Evolutionary conservation across 1,140 invertebrate species (phyloP), one percentile per base, ranked within the genome.

Genomic region (Rhynchophorus ferrugineus): DNA sequence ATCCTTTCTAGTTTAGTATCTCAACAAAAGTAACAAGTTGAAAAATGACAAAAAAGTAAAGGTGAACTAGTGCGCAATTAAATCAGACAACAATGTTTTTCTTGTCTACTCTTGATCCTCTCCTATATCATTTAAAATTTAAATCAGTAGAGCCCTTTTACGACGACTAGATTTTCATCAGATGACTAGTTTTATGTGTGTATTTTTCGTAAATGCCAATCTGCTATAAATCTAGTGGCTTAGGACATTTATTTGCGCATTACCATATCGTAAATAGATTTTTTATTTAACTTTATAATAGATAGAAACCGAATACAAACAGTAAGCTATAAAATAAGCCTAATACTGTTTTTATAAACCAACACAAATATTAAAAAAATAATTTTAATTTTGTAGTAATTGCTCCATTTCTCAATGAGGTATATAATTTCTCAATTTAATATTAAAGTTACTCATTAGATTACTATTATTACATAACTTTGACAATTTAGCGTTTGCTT

Each of bases 211-310:
- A 42, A 54, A 54, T 35, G 22, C 51, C 44, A 54, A 54, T 54
- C 51, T 54, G 51, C 51, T 44, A 47, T 54, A 54, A 54, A 54
- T 54, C 47, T 54, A 44, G 36, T 16, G 13, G 24, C 38, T 29
- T 22, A 18, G 11, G 51, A 54, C 51, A 24, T 54, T 54, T 54
- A 54, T 54, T 47, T 42, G 44, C 51, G 36, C 51, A 54, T 54
- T 54, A 54, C 51, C 51, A 54, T 54, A 54, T 35, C 44, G 51
- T 54, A 54, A 54, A 54, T 42, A 43, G 51, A 9, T 47, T 54
- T 54, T 52, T 52, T 52, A 16, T 19, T 13, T 35, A 13, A 19
- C n/a, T 21, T 37, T 45, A 45, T 24, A 45, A 33, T 16, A 51
- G 44, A 49, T 52, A 44, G 50, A 52, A 39, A 45, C n/a, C 41